A percentile compares a stretch with the other conserved stretches of the same genome.
Evolutionary conservation across 2,888 invertebrate species (phyloP).

Genomic region (Hydrotaea cyrtoneurina): DNA sequence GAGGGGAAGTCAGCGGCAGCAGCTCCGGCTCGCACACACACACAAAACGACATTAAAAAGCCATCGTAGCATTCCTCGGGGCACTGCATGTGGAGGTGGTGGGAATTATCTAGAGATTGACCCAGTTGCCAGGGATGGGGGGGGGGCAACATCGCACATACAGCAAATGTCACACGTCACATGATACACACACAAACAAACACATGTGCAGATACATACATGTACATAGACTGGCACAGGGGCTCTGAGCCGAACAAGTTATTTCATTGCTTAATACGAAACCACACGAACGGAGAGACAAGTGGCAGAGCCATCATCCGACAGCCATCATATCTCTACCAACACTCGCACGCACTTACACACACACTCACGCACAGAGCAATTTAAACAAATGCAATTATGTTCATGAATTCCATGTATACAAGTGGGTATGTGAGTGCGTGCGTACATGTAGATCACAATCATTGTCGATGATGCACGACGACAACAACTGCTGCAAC

Average conservation of each 20-base stretch:
- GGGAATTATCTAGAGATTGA: conserved; percentile 27
- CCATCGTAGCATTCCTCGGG: not conserved
- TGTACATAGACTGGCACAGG: too few species aligned
- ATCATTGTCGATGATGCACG: conserved; percentile 5
- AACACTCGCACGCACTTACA: not conserved
- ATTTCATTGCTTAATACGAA: too few species aligned
- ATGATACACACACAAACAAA: conserved; percentile 8
- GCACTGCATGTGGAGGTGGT: conserved; percentile 13
- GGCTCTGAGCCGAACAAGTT: too few species aligned
- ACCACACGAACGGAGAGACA: too few species aligned
- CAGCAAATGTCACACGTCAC: not conserved
- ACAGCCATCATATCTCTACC: not conserved
- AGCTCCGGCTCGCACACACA: not conserved
- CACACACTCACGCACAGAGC: not conserved
- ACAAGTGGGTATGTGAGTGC: not conserved
- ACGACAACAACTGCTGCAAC: conserved; percentile 9
- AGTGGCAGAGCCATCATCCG: too few species aligned
- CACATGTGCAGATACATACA: not conserved
- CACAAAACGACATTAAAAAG: not conserved
- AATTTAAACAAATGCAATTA: not conserved
- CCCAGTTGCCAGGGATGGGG: not conserved
- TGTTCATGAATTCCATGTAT: not conserved
- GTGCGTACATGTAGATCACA: conserved; percentile 10
- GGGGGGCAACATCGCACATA: not conserved
- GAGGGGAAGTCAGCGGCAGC: not conserved